Evolutionary conservation across 2,888 invertebrate genomes (phyloP), one percentile per base, ranked within the genome.

Genomic region (Cosmia trapezina): DNA sequence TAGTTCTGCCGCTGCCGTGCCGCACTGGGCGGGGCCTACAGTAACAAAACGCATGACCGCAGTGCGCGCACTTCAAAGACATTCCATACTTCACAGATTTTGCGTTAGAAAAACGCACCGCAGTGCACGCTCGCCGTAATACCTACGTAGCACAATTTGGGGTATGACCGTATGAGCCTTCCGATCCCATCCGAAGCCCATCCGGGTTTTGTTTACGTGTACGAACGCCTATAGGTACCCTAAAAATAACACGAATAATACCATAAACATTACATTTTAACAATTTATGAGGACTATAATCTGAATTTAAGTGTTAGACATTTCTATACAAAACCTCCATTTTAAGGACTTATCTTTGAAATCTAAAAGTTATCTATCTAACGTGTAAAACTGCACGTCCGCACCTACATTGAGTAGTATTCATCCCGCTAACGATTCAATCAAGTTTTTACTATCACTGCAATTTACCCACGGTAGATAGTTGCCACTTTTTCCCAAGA

Each of bases 301-400:
- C 9, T 33, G 6, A 43, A 5, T 37, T 19, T 54, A 4, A 49
- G 11, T 7, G 1, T 11, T 0, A 7, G 6, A 12, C 19, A 28
- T 41, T 41, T 49, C 0, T 12, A 11, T 22, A 19, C 37, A 37
- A 12, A n/a, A 14, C 3, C 12, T 54, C 12, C 7, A 54, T 28
- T 47, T 41, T n/a, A 19, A 43, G 14, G 22, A n/a, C 6, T 19
- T 14, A n/a, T 37, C 28, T 61, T 28, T 22, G 22, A 33, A 56
- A 17, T 43, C 17, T 17, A 33, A 53, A 17, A 59, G 1, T 1
- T 28, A 11, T 49, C 9, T 19, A 22, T 60, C 8, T 37, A 54
- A 60, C 63, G 54, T 56, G 60, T 54, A 28, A 17, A 45, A 60
- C 43, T 37, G 43, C 73, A 79, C 60, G 64, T 65, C 41, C 22